Evolutionary conservation across 2,797 vertebrate species (phyloP).

Genomic region (Podargus strigoides): DNA sequence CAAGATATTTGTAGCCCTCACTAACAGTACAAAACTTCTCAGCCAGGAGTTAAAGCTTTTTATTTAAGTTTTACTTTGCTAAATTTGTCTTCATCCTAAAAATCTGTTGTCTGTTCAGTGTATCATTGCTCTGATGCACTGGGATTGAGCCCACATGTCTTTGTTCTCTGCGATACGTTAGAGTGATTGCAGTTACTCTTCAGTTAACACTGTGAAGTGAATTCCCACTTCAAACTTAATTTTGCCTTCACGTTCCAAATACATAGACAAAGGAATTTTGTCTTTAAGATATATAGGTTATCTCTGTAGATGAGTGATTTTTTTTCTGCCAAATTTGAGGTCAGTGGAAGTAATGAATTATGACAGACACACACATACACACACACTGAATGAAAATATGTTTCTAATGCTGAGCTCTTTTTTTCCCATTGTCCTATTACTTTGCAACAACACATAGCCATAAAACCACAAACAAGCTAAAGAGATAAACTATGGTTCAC

Average conservation of each 20-base stretch:
- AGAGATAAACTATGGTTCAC: not conserved
- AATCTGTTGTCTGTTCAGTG: not conserved
- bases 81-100: not conserved
- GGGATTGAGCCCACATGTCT: not conserved
- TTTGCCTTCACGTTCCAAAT: not conserved
- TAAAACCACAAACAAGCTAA: not conserved
- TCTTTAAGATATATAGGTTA: slow-evolving; percentile 7
- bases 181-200: not conserved
- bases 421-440: not conserved
- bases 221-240: slow-evolving; percentile 1
- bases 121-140: not conserved
- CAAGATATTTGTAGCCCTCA: not conserved
- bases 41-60: not conserved
- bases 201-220: not conserved
- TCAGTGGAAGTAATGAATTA: slow-evolving; percentile 44
- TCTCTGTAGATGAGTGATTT: not conserved
- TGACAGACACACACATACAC: not conserved
- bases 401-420: not conserved
- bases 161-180: not conserved
- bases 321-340: not conserved
- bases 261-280: slow-evolving; percentile 10
- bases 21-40: not conserved
- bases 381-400: not conserved
- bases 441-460: not conserved
- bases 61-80: not conserved